A percentile compares a stretch with the other conserved stretches of the same genome.
Conservation (phyloP, 2,797 vertebrate genomes). For the Lepus townsendii region DNA sequence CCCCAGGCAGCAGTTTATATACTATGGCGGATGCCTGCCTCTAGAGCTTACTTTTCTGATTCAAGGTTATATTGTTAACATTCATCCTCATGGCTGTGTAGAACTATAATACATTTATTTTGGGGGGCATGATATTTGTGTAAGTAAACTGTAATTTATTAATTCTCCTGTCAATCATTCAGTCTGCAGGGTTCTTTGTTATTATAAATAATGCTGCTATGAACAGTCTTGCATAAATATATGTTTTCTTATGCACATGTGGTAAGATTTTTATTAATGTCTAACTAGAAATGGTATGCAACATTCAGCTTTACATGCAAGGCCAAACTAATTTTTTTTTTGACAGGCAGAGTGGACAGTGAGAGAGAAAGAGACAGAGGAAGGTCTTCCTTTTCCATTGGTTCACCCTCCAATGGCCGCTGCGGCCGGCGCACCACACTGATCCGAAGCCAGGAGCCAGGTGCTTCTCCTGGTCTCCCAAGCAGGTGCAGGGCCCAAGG, state of each 20-base stretch:
- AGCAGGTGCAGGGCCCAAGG: too few relatives aligned
- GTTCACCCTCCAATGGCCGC: too few relatives aligned
- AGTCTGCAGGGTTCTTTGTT: background rate
- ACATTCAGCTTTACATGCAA: background rate
- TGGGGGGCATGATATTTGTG: background rate
- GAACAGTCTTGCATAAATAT: background rate
- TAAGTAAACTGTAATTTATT: background rate
- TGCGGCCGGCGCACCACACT: rapidly evolving
- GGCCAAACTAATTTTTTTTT: background rate
- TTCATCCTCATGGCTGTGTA: background rate
- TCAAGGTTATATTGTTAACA: background rate
- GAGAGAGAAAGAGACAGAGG: too few relatives aligned
- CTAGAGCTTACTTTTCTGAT: background rate
- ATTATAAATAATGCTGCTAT: background rate
- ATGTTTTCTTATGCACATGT: background rate
- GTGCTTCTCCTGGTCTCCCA: too few relatives aligned
- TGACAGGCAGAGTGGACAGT: too few relatives aligned
- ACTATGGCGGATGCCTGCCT: background rate
- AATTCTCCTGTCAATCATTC: background rate
- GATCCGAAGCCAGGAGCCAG: too few relatives aligned
- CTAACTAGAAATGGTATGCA: background rate
- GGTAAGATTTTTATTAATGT: background rate
- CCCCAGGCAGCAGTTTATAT: too few relatives aligned
- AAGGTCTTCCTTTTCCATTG: too few relatives aligned
- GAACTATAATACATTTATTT: background rate